Evolutionary conservation across 2,888 invertebrate species (phyloP).

Genomic region (Andrena praecox): DNA sequence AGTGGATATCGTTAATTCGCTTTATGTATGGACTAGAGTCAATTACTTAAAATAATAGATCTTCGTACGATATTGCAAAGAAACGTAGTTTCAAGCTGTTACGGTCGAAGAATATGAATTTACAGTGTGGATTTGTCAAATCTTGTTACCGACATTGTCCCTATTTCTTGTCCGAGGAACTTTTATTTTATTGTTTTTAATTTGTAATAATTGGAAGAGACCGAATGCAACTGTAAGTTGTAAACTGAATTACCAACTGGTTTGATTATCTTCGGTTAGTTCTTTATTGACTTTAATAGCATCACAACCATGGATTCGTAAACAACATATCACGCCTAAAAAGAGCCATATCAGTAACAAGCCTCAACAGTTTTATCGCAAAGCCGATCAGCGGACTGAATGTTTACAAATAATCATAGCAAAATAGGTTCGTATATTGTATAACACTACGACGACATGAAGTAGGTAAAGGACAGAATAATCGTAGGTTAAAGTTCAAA

Average conservation of each 20-base stretch:
- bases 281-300: background rate
- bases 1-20: slow-evolving; percentile 79
- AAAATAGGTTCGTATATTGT: slow-evolving; percentile 62
- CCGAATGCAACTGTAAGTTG: background rate
- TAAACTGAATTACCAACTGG: slow-evolving; percentile 1
- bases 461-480: slow-evolving; percentile 59
- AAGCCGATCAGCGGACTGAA: slow-evolving; percentile 65
- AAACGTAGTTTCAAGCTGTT: slow-evolving; percentile 70
- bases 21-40: slow-evolving; percentile 84
- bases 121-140: slow-evolving; percentile 50
- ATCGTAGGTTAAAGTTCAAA: slow-evolving; percentile 47
- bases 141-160: slow-evolving; percentile 32
- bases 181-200: background rate
- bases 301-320: background rate
- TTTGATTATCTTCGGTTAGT: background rate
- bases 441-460: slow-evolving; percentile 59
- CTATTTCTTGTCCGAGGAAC: background rate
- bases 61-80: slow-evolving; percentile 79
- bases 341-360: slow-evolving; percentile 23
- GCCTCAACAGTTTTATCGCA: slow-evolving; percentile 55
- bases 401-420: slow-evolving; percentile 61
- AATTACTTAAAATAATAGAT: slow-evolving; percentile 83
- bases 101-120: slow-evolving; percentile 59
- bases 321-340: background rate
- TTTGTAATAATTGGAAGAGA: background rate